phyloP scores from a whole-genome alignment of 2,113 vertebrate species.

The Beaufortia kweichowensis region DNA sequence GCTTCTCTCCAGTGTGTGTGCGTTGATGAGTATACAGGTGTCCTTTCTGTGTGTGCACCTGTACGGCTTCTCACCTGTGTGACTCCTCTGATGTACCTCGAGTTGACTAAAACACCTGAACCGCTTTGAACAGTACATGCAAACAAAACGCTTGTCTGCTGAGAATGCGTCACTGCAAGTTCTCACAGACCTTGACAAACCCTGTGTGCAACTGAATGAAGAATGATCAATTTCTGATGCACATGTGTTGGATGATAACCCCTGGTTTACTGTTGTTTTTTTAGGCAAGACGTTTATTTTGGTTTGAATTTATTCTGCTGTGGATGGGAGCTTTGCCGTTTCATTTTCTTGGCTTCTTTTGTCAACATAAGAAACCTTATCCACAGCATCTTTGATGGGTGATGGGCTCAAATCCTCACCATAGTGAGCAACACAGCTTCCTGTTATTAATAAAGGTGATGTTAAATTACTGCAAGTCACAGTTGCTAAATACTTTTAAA shows the following conservation, averaged over 20 bases:
- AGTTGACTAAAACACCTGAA: conserved; percentile 77
- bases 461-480: too few species aligned
- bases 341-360: neutral
- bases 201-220: conserved; percentile 45
- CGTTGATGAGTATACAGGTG: conserved; percentile 78
- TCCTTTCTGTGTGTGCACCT: conserved; percentile 74
- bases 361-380: neutral
- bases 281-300: neutral
- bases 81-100: conserved; percentile 76
- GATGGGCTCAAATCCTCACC: neutral
- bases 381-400: neutral
- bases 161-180: conserved; percentile 57
- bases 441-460: neutral
- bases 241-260: conserved; percentile 41
- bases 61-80: conserved; percentile 76
- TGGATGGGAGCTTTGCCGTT: neutral
- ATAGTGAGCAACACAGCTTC: neutral
- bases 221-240: conserved; percentile 47
- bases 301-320: neutral
- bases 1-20: conserved; percentile 77
- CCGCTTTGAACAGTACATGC: conserved; percentile 72
- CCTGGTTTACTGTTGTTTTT: neutral
- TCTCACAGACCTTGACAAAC: conserved; percentile 58
- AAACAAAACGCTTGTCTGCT: conserved; percentile 67
- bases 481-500: too few species aligned